Percentiles rank a stretch among this genome's conserved stretches.
These are phyloP conservation scores for Troglohyphantes excavatus DNA, from an alignment of 2,888 invertebrate genomes.

Conservation along the genomic window DNA sequence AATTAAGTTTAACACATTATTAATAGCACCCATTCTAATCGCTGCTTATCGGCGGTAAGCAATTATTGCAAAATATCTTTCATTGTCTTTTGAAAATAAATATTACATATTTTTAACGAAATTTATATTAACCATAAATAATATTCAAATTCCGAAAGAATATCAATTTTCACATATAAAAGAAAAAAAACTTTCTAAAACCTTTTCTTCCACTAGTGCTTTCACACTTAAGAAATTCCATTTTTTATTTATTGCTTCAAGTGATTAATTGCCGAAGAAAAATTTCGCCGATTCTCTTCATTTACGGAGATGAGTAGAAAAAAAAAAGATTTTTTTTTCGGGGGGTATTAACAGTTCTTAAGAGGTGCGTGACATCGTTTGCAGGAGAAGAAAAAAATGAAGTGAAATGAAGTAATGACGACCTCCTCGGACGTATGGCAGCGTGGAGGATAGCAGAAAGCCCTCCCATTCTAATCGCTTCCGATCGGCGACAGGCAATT, in stretches of 20 bases:
- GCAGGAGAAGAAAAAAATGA: background rate
- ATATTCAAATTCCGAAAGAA: no score
- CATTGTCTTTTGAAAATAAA: no score
- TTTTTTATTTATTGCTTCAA: constrained; percentile 16
- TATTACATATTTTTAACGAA: no score
- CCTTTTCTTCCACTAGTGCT: background rate
- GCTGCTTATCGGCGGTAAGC: no score
- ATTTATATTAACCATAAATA: no score
- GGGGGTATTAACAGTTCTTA: constrained; percentile 48
- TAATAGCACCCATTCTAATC: no score
- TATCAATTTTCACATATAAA: background rate
- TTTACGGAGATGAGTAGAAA: constrained; percentile 9
- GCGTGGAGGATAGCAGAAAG: background rate
- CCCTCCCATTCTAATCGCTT: constrained; percentile 69
- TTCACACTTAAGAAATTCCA: background rate
- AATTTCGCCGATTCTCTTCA: constrained; percentile 14
- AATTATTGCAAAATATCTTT: no score
- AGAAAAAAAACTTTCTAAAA: background rate
- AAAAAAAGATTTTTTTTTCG: background rate
- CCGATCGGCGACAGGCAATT: constrained; percentile 42
- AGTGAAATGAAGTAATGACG: background rate
- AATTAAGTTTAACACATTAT: no score
- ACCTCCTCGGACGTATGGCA: background rate
- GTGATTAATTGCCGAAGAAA: constrained; percentile 25
- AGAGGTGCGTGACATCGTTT: constrained; percentile 27